Conservation (phyloP, 2,888 invertebrate genomes). For the Pandemis heparana region DNA sequence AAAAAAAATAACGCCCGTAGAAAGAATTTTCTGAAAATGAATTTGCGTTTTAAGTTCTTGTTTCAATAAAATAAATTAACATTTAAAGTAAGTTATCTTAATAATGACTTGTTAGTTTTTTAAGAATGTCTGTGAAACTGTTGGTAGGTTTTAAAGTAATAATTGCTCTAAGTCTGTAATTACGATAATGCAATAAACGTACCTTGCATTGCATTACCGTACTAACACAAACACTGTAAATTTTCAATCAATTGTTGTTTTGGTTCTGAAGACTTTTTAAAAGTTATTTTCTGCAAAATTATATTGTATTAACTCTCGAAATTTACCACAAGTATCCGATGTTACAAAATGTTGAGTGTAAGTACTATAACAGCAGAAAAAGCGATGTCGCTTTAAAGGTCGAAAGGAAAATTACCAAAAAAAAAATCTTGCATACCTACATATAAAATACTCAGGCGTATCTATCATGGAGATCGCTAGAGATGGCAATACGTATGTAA, state of each 20-base stretch:
- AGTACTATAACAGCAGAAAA: too few relatives aligned
- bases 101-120: not conserved
- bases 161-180: not conserved
- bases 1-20: too few relatives aligned
- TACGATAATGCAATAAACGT: not conserved
- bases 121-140: not conserved
- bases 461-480: too few relatives aligned
- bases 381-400: too few relatives aligned
- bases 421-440: too few relatives aligned
- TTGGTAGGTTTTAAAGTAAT: not conserved
- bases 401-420: too few relatives aligned
- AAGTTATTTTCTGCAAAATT: too few relatives aligned
- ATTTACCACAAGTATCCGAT: too few relatives aligned
- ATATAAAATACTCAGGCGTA: too few relatives aligned
- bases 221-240: not conserved
- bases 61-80: not conserved
- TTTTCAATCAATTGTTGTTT: not conserved
- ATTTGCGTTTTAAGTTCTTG: not conserved
- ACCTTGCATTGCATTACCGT: not conserved
- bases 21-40: not conserved
- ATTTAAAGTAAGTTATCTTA: not conserved
- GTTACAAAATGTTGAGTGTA: too few relatives aligned
- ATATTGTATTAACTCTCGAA: too few relatives aligned
- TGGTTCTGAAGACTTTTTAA: not conserved
- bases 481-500: too few relatives aligned